Evolutionary conservation across 2,113 vertebrate species (phyloP).

Genomic region (Chaetops frenatus): DNA sequence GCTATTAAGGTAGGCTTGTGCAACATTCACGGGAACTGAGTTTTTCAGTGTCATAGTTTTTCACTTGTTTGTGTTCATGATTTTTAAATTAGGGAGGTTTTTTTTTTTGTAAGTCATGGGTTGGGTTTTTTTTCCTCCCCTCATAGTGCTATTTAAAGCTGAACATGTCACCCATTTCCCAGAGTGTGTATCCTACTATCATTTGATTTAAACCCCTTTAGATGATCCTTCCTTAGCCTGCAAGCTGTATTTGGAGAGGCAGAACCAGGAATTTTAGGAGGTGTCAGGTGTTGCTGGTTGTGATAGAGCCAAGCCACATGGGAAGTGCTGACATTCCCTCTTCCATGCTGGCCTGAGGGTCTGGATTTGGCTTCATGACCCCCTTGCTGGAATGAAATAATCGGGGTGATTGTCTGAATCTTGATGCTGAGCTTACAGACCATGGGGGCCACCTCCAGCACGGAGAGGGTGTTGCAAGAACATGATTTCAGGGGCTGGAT

Average conservation of each 20-base stretch:
- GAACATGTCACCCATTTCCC: background rate
- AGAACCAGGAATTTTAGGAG: background rate
- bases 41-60: conserved; percentile 9
- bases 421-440: background rate
- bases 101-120: background rate
- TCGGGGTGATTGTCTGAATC: background rate
- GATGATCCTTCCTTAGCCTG: background rate
- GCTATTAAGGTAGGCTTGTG: conserved; percentile 13
- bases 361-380: background rate
- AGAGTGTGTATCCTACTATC: background rate
- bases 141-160: conserved; percentile 29
- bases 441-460: background rate
- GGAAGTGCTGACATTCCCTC: background rate
- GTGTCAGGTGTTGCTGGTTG: background rate
- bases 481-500: background rate
- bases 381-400: background rate
- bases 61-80: conserved; percentile 20
- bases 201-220: background rate
- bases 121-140: background rate
- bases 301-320: background rate
- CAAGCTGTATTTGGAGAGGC: background rate
- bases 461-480: background rate
- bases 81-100: conserved; percentile 3
- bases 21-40: background rate
- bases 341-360: background rate